Base-by-base conservation (phyloP, 2,113 vertebrate genomes). In the Fulica atra region DNA sequence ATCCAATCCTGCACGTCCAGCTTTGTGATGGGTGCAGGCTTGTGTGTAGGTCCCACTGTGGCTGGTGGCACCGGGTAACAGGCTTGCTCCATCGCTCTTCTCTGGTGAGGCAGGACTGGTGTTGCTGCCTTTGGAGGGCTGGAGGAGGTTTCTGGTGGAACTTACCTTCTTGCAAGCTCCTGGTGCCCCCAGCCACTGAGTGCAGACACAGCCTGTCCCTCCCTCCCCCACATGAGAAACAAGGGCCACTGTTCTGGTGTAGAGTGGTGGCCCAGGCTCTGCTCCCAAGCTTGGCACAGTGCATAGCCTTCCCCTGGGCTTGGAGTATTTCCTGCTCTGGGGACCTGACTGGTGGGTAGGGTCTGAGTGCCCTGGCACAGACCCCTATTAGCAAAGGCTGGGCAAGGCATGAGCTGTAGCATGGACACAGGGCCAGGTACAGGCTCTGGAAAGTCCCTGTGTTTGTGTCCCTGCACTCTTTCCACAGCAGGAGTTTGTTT, bases 171-270 rank as follows among this genome's bases (percentile, higher is more conserved):
- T 51, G 44, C 14, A 48, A 26, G 31, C 13, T 50, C 19, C 42
- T 64, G 24, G 64, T 16, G 9, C 4, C 28, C 3, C 0, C 14
- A 0, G 18, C 8, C 2, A 1, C n/a, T 83, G 88, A 1, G 4
- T 64, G 38, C 66, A 50, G 40, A 26, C 3, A 4, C 6, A 14
- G 36, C 25, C 61, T 4, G 16, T n/a, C 50, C 12, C 7, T 86
- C 33, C 33, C 7, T 77, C 18, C 83, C 69, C 40, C 21, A 25
- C 35, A 3, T 26, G 66, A 61, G 51, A 68, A 76, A 63, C 1
- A 2, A 35, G 35, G 0, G 0, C 24, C 16, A 2, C 4, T 35
- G 16, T 44, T 2, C 0, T 10, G 16, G 33, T 29, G n/a, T 66
- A 61, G n/a, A 24, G 16, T 64, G 66, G 33, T 56, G 65, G 23